Base-by-base conservation (phyloP, 2,113 vertebrate species). In the Struthidea cinerea region DNA sequence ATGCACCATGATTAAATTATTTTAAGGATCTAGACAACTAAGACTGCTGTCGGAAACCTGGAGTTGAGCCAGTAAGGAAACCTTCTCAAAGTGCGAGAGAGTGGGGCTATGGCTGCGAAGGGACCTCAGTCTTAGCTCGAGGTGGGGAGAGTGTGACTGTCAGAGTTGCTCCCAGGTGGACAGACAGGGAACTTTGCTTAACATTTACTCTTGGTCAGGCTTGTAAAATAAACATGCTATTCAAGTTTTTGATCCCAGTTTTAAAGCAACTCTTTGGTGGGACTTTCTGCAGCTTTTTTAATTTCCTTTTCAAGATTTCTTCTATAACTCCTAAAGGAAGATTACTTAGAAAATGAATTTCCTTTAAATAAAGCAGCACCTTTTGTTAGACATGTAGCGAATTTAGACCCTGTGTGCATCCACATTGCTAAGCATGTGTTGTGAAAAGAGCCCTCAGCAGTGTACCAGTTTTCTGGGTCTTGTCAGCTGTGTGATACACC, bases 401-500 rank as follows among this genome's bases (percentile, higher is more conserved):
- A 44, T 91, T 79, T 73, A 84, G 63, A 76, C 27, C 10, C 47
- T 59, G 16, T n/a, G 39, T 84, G 44, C 55, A 69, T 50, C 39
- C 47, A 91, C 90, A 83, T 28, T 83, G 59, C 69, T 82, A 76
- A 69, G 49, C 46, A 71, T 33, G 41, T 78, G 73, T 41, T 87
- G 56, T 84, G 85, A 90, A 90, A 92, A 90, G 73, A 93, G 76
- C 79, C 86, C 65, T 96, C 80, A 94, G 94, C 96, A 81, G 32
- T 53, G n/a, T 57, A 94, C 60, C 67, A 53, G 70, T 79, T 95
- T 82, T 75, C 57, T 67, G 85, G 79, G 76, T 75, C 88, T 89
- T 93, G 89, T 84, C 70, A 94, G 67, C 79, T 76, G n/a, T 80
- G 83, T 71, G 84, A 94, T 93, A 84, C 61, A 57, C 76, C 84